Base-by-base conservation (phyloP, 2,113 vertebrate species). In the Ailurus styani region DNA sequence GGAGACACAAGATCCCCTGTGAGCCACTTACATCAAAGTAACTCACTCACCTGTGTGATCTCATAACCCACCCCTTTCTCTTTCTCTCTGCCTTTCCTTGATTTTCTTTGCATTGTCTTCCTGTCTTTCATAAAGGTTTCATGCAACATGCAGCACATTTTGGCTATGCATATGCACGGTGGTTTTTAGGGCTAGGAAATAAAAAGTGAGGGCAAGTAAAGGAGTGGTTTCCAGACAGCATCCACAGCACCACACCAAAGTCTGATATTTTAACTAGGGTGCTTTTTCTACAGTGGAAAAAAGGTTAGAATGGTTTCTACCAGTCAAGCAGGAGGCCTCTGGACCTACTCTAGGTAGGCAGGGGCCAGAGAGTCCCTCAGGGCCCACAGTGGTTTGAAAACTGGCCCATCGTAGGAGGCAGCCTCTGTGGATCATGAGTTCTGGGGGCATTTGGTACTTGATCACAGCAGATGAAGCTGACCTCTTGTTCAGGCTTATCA, bases 301-400 rank as follows among this genome's bases (percentile, higher is more conserved):
- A 96, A 45, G 1, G 14, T 40, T 27, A 52, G 6, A 34, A 18
- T 57, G 10, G 4, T 31, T 29, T 4, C 55, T 11, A 18, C 12
- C 23, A 72, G 6, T 21, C 17, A 86, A 20, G 29, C 34, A 73
- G 34, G 4, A 57, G 12, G 0, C 18, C 64, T 34, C 25, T 72
- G 66, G 66, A 45, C 20, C 13, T n/a, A 15, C 1, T 20, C 10
- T 12, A 11, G 3, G 27, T 0, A 75, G 1, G 0, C 31, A 64
- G 68, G 29, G 21, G 3, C 21, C 45, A 7, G 27, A 70, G 7
- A 54, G 12, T 23, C n/a, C 37, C 18, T 50, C 6, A 6, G 5
- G 25, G 9, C 18, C 29, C 77, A 14, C 4, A 0, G 3, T 27
- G n/a, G 13, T 37, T 7, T 42, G 25, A 66, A 18, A 60, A 25